Base-by-base conservation (phyloP, 35 echinoderm and acorn worm genomes). In the Ptychodera flava region DNA sequence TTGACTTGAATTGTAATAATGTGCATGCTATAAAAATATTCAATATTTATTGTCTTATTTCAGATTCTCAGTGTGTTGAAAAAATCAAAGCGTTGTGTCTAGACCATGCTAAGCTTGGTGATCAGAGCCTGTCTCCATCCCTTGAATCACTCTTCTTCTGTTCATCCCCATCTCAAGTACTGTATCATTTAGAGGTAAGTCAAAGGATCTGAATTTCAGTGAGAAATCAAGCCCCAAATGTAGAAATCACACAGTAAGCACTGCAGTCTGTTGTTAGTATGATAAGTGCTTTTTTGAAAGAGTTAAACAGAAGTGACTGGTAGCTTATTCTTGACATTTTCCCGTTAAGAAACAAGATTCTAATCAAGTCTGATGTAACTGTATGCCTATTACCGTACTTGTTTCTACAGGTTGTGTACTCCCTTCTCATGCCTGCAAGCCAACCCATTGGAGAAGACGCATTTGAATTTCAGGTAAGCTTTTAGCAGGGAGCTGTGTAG, bases 391-490 rank as follows among this genome's bases (percentile, higher is more conserved):
- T n/a, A n/a, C n/a, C n/a, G n/a, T n/a, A n/a, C n/a, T n/a, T n/a
- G n/a, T n/a, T 22, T 34, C 37, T 10, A 29, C 82, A 99, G 96
- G 92, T 99, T 32, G 92, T 99, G 77, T 99, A 99, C 86, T 88
- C 96, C 16, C 81, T 99, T 84, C 84, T 99, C 31, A 99, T 99
- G 96, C 96, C 96, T 36, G 96, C 96, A 52, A 92, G 86, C 77
- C 77, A 85, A 80, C 96, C 96, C 34, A 88, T 91, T 86, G 93
- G 96, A 82, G 90, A 94, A 79, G 81, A 88, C 79, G 96, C 96
- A 34, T 99, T 94, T 91, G 93, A 99, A 88, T 99, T 99, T 88
- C 96, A 99, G 88, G 96, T 99, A 87, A 53, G 84, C 78, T n/a
- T n/a, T n/a, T n/a, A n/a, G n/a, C n/a, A n/a, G n/a, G n/a, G n/a